Conservation (phyloP, 2,113 vertebrate species). For the Chamaea fasciata region DNA sequence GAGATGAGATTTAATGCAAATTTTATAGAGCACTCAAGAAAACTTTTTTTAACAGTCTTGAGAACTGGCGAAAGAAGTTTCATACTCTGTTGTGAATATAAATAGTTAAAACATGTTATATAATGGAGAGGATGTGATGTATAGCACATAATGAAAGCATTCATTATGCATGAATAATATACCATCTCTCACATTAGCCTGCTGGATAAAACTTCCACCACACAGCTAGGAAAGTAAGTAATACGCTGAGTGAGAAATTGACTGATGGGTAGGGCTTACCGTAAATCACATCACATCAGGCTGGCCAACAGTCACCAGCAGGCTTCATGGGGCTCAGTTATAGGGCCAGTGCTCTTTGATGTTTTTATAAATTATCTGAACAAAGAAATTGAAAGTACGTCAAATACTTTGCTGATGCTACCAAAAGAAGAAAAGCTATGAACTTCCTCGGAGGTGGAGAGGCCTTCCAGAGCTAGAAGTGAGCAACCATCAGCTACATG, state of each 20-base stretch:
- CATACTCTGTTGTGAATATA: background rate
- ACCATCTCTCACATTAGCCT: background rate
- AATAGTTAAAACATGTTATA: background rate
- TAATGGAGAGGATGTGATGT: background rate
- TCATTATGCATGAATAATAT: background rate
- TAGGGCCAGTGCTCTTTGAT: background rate
- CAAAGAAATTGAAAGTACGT: background rate
- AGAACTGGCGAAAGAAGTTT: background rate
- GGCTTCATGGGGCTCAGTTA: background rate
- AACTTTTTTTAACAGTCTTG: background rate
- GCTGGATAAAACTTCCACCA: background rate
- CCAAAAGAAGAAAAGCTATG: background rate
- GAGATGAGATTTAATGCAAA: background rate
- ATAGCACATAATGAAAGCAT: background rate
- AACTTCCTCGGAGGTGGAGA: accelerated
- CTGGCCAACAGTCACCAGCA: background rate
- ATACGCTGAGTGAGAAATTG: accelerated
- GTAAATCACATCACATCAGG: background rate
- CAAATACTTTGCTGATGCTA: background rate
- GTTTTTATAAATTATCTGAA: background rate
- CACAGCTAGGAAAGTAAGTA: background rate
- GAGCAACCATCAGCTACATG: background rate
- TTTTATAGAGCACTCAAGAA: background rate
- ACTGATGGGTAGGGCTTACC: background rate
- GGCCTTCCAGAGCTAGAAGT: background rate